Evolutionary conservation across 64 coral and sea anemone genomes (phyloP).

Genomic region (Montipora capricornis): DNA sequence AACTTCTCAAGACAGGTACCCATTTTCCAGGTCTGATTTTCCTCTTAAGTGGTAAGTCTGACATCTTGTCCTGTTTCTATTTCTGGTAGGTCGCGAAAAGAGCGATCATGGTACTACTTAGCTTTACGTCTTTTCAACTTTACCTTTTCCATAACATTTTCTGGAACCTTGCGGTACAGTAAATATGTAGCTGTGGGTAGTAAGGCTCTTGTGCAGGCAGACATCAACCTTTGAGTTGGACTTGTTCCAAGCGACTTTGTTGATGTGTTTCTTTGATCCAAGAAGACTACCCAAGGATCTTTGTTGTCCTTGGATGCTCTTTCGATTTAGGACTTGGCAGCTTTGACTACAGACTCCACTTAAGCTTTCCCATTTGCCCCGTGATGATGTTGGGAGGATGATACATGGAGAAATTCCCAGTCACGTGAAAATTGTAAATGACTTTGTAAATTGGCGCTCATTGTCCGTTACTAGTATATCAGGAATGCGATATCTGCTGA

Average conservation of each 20-base stretch:
- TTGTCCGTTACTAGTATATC: slow-evolving; percentile 21
- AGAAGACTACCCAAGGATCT: not conserved
- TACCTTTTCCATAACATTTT: not conserved
- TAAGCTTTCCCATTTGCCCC: not conserved
- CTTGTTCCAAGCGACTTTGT: not conserved
- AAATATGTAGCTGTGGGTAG: not conserved
- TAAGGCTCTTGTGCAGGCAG: not conserved
- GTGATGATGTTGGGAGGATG: not conserved
- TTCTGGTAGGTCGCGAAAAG: slow-evolving; percentile 26
- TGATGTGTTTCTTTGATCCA: slow-evolving; percentile 27
- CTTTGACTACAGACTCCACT: not conserved
- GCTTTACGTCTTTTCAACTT: not conserved
- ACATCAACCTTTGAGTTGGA: slow-evolving; percentile 7
- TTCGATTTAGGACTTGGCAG: not conserved
- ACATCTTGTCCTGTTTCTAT: slow-evolving; percentile 75
- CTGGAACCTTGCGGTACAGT: slow-evolving; percentile 4
- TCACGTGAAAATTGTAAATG: not conserved
- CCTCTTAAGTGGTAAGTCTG: slow-evolving; percentile 29
- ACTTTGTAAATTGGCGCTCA: slow-evolving; percentile 7
- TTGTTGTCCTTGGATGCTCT: not conserved
- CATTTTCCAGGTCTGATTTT: slow-evolving; percentile 51
- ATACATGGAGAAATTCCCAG: slow-evolving; percentile 35
- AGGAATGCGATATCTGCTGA: slow-evolving; percentile 48
- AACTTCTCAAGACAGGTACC: slow-evolving; percentile 70
- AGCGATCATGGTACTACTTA: slow-evolving; percentile 13